Base-by-base conservation (phyloP, 2,888 invertebrate genomes). In the Chironomus riparius region DNA sequence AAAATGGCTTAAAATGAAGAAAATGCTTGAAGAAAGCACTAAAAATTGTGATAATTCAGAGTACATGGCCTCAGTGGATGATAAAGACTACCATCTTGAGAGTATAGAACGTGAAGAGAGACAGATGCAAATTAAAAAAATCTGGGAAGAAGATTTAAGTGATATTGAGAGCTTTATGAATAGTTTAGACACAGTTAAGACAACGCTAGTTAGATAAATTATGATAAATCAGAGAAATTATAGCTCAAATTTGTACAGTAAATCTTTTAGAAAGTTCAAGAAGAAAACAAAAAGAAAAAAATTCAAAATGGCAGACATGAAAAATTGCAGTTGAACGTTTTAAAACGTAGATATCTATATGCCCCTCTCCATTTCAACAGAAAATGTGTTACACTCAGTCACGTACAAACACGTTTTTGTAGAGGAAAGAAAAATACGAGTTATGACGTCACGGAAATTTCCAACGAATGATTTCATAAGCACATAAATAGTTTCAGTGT, bases 101-200 rank as follows among this genome's bases (percentile, higher is more conserved):
- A 65, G 21, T 65, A 12, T 65, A 65, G 65, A 65, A 21, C 56
- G 56, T 56, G 24, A 65, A 65, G 21, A 65, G 21, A 65, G 65
- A 24, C 21, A 21, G 21, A 24, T 7, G 5, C 21, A 65, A 65
- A 65, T 65, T 21, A 21, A 21, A 24, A 65, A 21, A 22, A 21
- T 65, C 65, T 72, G 61, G 61, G 62, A 72, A 21, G 72, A 72
- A 72, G 72, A 72, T 7, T 18, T 72, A 12, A 28, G 18, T 18
- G 72, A 72, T 18, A 61, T 72, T n/a, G 72, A 72, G 13, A 38
- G 18, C 18, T 72, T 72, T 62, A 18, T 72, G 21, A 72, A 72
- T 18, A 62, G 48, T 62, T 15, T 72, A 13, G 50, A 72, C 13
- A 15, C 72, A 15, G 62, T 72, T 13, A 72, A 72, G 12, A 72